Conservation (phyloP, 1,140 invertebrate genomes). For the Bombus balteatus region DNA sequence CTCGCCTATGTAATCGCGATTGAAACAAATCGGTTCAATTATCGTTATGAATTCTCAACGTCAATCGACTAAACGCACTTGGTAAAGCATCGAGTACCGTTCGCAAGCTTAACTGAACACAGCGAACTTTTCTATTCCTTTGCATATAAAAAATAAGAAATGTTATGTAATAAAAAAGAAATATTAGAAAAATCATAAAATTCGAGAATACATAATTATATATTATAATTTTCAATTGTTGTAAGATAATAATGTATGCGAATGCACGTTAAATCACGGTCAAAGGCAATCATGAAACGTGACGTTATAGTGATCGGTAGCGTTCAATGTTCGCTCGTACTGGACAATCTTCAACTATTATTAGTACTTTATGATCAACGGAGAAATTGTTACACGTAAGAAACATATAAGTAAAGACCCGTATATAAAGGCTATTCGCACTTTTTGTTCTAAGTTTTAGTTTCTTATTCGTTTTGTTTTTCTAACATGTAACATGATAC, state of each 20-base stretch:
- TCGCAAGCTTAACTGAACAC: not conserved
- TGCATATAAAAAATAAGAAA: not conserved
- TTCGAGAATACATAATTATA: not conserved
- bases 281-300: not conserved
- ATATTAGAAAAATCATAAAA: not conserved
- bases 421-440: too few species aligned
- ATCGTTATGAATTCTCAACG: conserved; percentile 33
- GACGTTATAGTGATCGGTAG: not conserved
- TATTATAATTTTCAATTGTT: not conserved
- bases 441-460: not conserved
- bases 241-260: not conserved
- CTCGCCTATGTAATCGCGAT: conserved; percentile 35
- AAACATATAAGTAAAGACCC: not conserved
- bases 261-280: not conserved
- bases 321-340: not conserved
- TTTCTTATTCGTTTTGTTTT: not conserved
- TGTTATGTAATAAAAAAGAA: not conserved
- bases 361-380: conserved; percentile 32
- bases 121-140: not conserved
- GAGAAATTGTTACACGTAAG: not conserved
- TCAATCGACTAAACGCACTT: conserved; percentile 8
- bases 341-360: conserved; percentile 6
- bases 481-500: not conserved
- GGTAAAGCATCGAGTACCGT: not conserved
- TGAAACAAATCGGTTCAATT: conserved; percentile 51